Evolutionary conservation across 2,113 vertebrate genomes (phyloP).

Genomic region (Heterochromis multidens): DNA sequence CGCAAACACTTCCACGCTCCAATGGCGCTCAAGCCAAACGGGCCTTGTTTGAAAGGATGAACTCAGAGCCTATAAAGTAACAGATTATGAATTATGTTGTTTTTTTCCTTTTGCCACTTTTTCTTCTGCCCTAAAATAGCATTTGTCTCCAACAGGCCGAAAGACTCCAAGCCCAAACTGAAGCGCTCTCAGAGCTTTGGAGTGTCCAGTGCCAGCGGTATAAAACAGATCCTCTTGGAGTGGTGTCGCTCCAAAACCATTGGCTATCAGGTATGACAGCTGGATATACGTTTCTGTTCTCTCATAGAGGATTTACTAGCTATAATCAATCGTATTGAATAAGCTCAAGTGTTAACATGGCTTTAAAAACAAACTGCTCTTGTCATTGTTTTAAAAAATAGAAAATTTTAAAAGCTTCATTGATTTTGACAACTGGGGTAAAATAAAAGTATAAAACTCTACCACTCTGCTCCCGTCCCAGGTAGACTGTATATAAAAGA

Average conservation of each 20-base stretch:
- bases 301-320: not conserved
- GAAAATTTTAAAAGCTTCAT: not conserved
- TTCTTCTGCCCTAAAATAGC: rapidly evolving
- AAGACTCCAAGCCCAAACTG: constrained; percentile 84
- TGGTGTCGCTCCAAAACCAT: constrained; percentile 96
- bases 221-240: constrained; percentile 92
- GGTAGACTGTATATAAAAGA: not conserved
- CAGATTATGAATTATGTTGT: not conserved
- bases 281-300: not conserved
- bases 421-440: not conserved
- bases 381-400: not conserved
- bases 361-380: not conserved
- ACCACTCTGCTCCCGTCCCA: not conserved
- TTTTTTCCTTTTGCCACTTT: not conserved
- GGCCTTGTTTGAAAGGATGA: constrained; percentile 84
- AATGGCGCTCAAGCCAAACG: constrained; percentile 81
- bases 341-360: too few species aligned
- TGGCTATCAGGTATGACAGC: constrained; percentile 84
- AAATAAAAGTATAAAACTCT: not conserved
- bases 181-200: constrained; percentile 92
- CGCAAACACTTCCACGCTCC: constrained; percentile 82
- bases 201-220: constrained; percentile 88
- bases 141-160: constrained; percentile 70
- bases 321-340: not conserved
- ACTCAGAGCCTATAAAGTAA: constrained; percentile 81